These are phyloP conservation scores for Microchrysa polita DNA, from an alignment of 2,888 invertebrate species.

Conservation along the genomic window DNA sequence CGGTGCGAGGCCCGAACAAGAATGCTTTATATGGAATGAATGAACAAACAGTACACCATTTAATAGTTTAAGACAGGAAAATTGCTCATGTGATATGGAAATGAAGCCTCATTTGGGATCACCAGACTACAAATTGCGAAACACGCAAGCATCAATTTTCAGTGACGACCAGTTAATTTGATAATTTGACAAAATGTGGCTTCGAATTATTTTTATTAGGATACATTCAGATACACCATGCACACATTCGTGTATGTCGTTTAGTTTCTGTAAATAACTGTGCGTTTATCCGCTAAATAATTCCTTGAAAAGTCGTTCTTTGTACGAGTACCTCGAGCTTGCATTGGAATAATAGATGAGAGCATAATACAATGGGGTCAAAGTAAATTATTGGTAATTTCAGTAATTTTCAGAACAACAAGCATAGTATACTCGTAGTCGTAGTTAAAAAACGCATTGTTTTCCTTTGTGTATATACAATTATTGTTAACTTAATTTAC, in stretches of 20 bases:
- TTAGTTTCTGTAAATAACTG: not conserved
- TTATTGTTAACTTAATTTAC: constrained; percentile 4
- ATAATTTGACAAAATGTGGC: constrained; percentile 46
- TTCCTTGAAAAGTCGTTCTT: not conserved
- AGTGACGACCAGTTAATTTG: constrained; percentile 43
- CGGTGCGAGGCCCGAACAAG: too few relatives aligned
- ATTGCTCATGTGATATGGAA: constrained; percentile 42
- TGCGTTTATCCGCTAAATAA: not conserved
- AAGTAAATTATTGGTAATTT: constrained; percentile 15
- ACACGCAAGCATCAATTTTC: constrained; percentile 35
- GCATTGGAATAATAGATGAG: constrained; percentile 27
- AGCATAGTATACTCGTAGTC: not conserved
- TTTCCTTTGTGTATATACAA: not conserved
- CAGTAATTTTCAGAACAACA: constrained; percentile 1
- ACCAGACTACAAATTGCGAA: constrained; percentile 16
- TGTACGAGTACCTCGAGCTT: constrained; percentile 16
- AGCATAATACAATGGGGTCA: constrained; percentile 3
- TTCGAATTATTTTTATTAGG: constrained; percentile 18
- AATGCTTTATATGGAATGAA: not conserved
- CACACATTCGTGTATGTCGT: not conserved
- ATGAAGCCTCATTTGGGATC: constrained; percentile 35
- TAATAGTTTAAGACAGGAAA: constrained; percentile 38
- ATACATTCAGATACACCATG: not conserved
- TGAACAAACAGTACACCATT: not conserved
- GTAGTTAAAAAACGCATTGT: not conserved